Percentiles rank a stretch among this genome's conserved stretches.
phyloP scores from a whole-genome alignment of 2,888 invertebrate genomes.

The Conistra vaccinii region DNA sequence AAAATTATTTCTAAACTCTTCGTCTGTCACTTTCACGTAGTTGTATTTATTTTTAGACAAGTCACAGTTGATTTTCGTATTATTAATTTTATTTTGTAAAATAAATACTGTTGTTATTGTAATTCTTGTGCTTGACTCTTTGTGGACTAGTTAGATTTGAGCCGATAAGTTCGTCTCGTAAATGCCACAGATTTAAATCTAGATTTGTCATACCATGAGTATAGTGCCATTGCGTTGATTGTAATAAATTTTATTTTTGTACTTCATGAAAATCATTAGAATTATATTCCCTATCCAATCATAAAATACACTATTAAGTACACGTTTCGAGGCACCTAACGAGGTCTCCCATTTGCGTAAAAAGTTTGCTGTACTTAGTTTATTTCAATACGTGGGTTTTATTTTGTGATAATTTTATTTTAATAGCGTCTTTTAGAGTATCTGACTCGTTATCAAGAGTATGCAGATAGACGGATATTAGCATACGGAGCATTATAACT shows the following conservation, averaged over 20 bases:
- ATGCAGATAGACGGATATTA: neutral
- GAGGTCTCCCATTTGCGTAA: constrained; percentile 41
- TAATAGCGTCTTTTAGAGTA: constrained; percentile 12
- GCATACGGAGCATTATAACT: constrained; percentile 20
- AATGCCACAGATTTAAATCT: constrained; percentile 28
- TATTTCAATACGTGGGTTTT: constrained; percentile 37
- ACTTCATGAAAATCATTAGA: constrained; percentile 67
- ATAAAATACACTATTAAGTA: constrained; percentile 46
- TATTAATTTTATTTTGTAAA: constrained; percentile 52
- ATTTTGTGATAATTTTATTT: constrained; percentile 51
- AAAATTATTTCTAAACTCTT: constrained; percentile 53
- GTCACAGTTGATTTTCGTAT: constrained; percentile 48
- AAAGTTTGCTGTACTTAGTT: constrained; percentile 59
- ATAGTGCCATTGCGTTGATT: constrained; percentile 76
- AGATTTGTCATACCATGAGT: constrained; percentile 56
- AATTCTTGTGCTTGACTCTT: constrained; percentile 42
- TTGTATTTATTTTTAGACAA: constrained; percentile 58
- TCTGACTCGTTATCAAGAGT: constrained; percentile 21
- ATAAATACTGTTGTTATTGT: constrained; percentile 46
- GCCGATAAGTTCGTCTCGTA: constrained; percentile 13
- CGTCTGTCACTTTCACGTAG: constrained; percentile 62
- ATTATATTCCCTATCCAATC: constrained; percentile 67
- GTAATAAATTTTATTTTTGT: constrained; percentile 76
- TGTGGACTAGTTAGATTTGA: constrained; percentile 32
- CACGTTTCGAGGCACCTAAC: constrained; percentile 37